Evolutionary conservation across 2,888 invertebrate genomes (phyloP), one percentile per base, ranked within the genome.

Genomic region (Phragmatobia fuliginosa): DNA sequence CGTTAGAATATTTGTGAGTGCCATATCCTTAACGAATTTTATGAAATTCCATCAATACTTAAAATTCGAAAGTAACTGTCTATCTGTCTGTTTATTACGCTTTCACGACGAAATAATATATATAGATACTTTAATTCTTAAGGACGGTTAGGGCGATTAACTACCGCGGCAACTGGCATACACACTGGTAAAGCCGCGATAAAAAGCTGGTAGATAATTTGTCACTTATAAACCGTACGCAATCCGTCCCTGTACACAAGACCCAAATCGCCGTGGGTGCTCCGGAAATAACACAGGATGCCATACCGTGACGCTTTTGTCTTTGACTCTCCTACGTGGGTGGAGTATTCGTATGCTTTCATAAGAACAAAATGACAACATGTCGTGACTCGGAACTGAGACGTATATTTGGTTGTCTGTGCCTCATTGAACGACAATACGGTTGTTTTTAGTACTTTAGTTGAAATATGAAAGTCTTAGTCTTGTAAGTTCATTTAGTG

Each of bases 271-370:
- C 61, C 56, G 79, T 81, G 71, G 76, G 74, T 73, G 82, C 80
- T 78, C 81, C 85, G 88, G 87, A 88, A 87, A 72, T 75, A 66
- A 65, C 71, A 67, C 85, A 83, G 88, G 86, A 88, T 83, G 85
- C 81, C 77, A 75, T 56, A 33, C 28, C 31, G 18, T 56, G 72
- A 80, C 71, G 77, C 81, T 81, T 80, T 78, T 81, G 79, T 79
- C 76, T 83, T 79, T 78, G 64, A 62, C 67, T 49, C 64, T 62
- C 25, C 11, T 36, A 49, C 41, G 82, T 84, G 80, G 77, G 81
- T 76, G 76, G n/a, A 76, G 74, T 71, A 75, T 66, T 74, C 16
- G 28, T 56, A 61, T 61, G 64, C 69, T 80, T 73, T 81, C 65
- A 69, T 71, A 66, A 70, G 33, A 52, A 14, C 58, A 38, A 66